Evolutionary conservation across 2,797 vertebrate species (phyloP), one percentile per base, ranked within the genome.

Genomic region (Arctocebus calabarensis): DNA sequence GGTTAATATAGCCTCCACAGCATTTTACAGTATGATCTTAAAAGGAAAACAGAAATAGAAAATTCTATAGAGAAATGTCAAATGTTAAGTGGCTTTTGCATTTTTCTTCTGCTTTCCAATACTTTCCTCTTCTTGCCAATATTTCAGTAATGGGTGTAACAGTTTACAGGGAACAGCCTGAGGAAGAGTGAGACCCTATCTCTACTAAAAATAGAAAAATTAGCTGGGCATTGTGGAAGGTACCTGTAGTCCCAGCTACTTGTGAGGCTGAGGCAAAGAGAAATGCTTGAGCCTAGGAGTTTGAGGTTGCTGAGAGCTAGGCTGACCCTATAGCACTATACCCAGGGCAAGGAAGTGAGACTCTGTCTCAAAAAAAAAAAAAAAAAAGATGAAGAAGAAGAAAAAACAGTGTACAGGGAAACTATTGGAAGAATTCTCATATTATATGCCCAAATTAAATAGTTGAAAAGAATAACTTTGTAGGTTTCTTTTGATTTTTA

Each of bases 401-500:
- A 48, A 48, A 48, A 48, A 9, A 12, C 7, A 84, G 2, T 88
- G 77, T 82, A 48, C 12, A 52, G 27, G 19, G 45, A 75, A 94
- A 32, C 74, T 70, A 0, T 88, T 88, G 88, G 5, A 90, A 83
- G 86, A 92, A 78, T 81, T 90, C 57, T 57, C 17, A 43, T 82
- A 32, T 78, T 43, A 59, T 20, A 34, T 92, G 32, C 7, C n/a
- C 89, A 95, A 22, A 70, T 48, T 88, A 23, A 32, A 74, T 79
- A 48, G 83, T 34, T 94, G 52, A 68, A 90, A 91, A 88, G 14
- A 93, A 62, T 87, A 89, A 52, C 8, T 82, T 62, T 79, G 37
- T 34, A 94, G 25, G 25, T 84, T 90, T 95, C 70, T 92, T 96
- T 93, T 68, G 32, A 68, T 95, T 83, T 95, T 92, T 88, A 22